Base-by-base conservation (phyloP, 2,113 vertebrate species). In the Rutilus rutilus region DNA sequence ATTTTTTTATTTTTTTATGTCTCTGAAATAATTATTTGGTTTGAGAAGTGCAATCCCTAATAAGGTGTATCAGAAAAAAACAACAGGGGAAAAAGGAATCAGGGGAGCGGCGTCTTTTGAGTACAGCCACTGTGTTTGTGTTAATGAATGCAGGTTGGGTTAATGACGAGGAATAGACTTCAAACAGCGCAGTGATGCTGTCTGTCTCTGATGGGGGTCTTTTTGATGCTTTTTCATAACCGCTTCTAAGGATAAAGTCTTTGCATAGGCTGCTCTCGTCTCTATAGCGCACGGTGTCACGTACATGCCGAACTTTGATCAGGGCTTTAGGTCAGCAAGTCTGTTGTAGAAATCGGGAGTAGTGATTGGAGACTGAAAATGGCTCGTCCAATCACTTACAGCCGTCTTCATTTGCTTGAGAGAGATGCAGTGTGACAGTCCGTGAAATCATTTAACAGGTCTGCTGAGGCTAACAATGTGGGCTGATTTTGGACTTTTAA, bases 111-210 rank as follows among this genome's bases (percentile, higher is more conserved):
- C n/a, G 50, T 62, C 64, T 74, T 88, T 71, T 73, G 85, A 78
- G 83, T n/a, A 30, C 69, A 87, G 82, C 77, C 76, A 71, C 80
- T n/a, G 78, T 78, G 69, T 82, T 87, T 88, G 79, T 89, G 59
- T 30, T 86, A 87, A 86, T 82, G 88, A 89, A 88, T 74, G 82
- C 54, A 67, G 64, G 81, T 80, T 39, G 47, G 78, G 36, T 83
- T 75, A 80, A 67, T 84, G 83, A 87, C 62, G 45, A 65, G 19
- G 60, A 47, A 62, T 83, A 88, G 86, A 85, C 90, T 88, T 90
- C 90, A 90, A 88, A 90, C 69, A 47, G 25, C 15, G 33, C 75
- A 39, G 50, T 73, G 69, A 87, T 69, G 47, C 60, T 45, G 54
- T 64, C 47, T 19, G 47, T 65, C 67, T 85, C 30, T 52, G 76